Base-by-base conservation (phyloP, 2,797 vertebrate genomes). In the Cyprinella venusta region DNA sequence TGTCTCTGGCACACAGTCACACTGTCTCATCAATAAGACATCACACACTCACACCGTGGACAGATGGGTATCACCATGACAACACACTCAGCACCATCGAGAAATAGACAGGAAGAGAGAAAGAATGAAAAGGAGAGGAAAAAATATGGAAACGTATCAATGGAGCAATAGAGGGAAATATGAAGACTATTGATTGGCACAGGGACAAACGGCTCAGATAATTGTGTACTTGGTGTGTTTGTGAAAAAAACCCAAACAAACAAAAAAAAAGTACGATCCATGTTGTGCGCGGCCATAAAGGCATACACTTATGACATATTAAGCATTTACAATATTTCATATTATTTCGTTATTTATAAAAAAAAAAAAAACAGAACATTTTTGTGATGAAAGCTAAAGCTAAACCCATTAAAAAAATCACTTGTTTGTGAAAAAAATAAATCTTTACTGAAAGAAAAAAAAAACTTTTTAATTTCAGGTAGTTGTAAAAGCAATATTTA, bases 61-160 rank as follows among this genome's bases (percentile, higher is more conserved):
- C 93, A 94, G 94, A 95, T 94, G 92, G 92, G 91, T 86, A 92
- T 95, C 93, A 91, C 95, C 94, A 95, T 95, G 95, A 94, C 94
- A 95, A 95, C 94, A 91, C 92, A 93, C 93, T 94, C 93, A 89
- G 93, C 87, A 91, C 90, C 92, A 87, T 92, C 89, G 75, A 88
- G 72, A 85, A 84, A 83, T 15, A 69, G 81, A 77, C 36, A 84
- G 79, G 80, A 80, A 84, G 36, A 76, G 59, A 74, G 38, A 68
- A 81, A 89, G 69, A 72, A 79, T 67, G 76, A 90, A 67, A 40
- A 80, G 76, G 75, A 64, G 38, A 42, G 79, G 48, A 67, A 86
- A 83, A 87, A 48, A 78, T 54, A 80, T 67, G 71, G 69, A 75
- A 81, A 84, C 4, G 67, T 67, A 87, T 71, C 45, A 86, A 87